Evolutionary conservation across 2,888 invertebrate species (phyloP), one percentile per base, ranked within the genome.

Genomic region (Coenonympha glycerion): DNA sequence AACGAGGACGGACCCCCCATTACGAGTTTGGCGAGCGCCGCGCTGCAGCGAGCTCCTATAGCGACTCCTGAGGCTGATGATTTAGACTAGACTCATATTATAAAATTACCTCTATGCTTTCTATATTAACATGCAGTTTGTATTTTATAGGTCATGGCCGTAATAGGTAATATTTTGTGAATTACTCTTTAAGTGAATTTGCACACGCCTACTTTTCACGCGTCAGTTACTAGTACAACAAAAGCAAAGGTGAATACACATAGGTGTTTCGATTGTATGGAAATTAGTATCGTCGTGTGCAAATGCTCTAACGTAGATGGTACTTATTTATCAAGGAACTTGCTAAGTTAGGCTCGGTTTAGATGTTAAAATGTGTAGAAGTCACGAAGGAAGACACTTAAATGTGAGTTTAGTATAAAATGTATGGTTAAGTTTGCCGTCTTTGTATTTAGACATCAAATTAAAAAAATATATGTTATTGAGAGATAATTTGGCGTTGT

Each of bases 61-160:
- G 74, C 75, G 50, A 71, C 73, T 41, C 75, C 78, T 9, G 84
- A 82, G 68, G 68, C 71, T 63, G 82, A 82, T 61, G 78, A 83
- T 47, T 63, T 82, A 77, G 79, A 84, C 60, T 85, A 62, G 44
- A 45, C 41, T 31, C 49, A 13, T 56, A 37, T 40, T n/a, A n/a
- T n/a, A n/a, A 16, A 44, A 52, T 37, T 51, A 47, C 50, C 37
- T 52, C 36, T 59, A 52, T 48, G 51, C 55, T 53, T 57, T 55
- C 66, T 64, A 66, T 66, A 58, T 60, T 62, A 63, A 61, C 66
- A 41, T 48, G 66, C 67, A 65, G 63, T 66, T 68, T 63, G 55
- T 59, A 66, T 66, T 67, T 61, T 63, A 65, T 73, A 66, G 59
- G 55, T 57, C 62, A 56, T 63, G 57, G 57, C 62, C 52, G 50